These are phyloP conservation scores for Rhodinocichla rosea DNA, from an alignment of 2,113 vertebrate genomes.

Conservation along the genomic window DNA sequence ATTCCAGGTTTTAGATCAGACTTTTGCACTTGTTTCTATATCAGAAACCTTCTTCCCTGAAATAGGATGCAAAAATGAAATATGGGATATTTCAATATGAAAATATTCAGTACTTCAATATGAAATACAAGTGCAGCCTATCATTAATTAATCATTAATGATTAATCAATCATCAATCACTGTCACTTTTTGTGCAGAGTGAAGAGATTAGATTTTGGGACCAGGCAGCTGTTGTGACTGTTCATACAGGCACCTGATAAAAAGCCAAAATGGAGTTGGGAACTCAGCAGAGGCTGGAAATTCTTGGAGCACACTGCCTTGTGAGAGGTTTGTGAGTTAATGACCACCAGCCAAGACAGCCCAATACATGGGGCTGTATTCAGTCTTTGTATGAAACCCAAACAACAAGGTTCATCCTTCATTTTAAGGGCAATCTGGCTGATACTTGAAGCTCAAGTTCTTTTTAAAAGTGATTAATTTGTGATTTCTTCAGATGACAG, in stretches of 20 bases:
- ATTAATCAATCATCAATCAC: neutral
- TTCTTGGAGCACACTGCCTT: neutral
- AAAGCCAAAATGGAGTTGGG: neutral
- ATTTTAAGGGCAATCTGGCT: neutral
- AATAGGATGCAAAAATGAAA: neutral
- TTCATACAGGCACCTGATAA: neutral
- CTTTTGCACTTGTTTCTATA: neutral
- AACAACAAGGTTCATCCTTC: neutral
- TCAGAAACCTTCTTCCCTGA: neutral
- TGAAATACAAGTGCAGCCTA: neutral
- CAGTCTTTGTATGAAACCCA: neutral
- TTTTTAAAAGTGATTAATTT: neutral
- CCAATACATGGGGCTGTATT: neutral
- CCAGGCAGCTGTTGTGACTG: neutral
- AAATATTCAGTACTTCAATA: neutral
- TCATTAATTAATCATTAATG: no score
- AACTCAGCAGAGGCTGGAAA: neutral
- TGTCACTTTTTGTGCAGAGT: neutral
- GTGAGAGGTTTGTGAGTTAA: neutral
- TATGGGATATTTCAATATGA: neutral
- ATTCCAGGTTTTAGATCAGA: neutral
- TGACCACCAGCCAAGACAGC: neutral
- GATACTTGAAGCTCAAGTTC: neutral
- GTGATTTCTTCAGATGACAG: neutral
- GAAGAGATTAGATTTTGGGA: neutral